Evolutionary conservation across 2,888 invertebrate species (phyloP).

Genomic region (Agrotis clavis): DNA sequence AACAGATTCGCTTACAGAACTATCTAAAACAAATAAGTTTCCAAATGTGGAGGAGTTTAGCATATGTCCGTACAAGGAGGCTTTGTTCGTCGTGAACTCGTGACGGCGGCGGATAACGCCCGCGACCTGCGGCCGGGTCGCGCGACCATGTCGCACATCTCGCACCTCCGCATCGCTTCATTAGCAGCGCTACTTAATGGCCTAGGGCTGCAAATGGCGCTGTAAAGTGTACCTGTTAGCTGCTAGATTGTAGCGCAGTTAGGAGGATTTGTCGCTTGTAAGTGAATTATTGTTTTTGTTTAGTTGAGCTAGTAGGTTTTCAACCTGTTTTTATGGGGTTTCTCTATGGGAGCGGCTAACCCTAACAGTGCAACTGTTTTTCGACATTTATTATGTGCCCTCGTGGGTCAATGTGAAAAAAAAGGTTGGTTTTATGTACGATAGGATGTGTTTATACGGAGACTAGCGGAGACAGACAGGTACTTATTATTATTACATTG

Average conservation of each 20-base stretch:
- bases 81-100: constrained; percentile 33
- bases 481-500: too few relatives aligned
- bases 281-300: constrained; percentile 2
- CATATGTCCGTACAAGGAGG: constrained; percentile 42
- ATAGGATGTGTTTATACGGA: too few relatives aligned
- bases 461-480: too few relatives aligned
- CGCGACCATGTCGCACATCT: constrained; percentile 34
- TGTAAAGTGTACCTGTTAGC: constrained; percentile 19
- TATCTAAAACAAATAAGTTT: constrained; percentile 46
- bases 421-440: too few relatives aligned
- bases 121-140: constrained; percentile 37
- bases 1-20: constrained; percentile 28
- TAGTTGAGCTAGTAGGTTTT: too few relatives aligned
- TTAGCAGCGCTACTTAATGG: constrained; percentile 48
- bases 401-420: too few relatives aligned
- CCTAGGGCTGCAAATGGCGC: constrained; percentile 28
- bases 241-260: constrained; percentile 18
- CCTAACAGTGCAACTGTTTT: too few relatives aligned
- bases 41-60: constrained; percentile 40
- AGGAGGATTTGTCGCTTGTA: neutral
- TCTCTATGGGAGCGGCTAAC: too few relatives aligned
- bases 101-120: constrained; percentile 39
- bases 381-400: too few relatives aligned
- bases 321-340: too few relatives aligned
- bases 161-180: constrained; percentile 62